Percentiles rank a stretch among this genome's conserved stretches.
Evolutionary conservation across 2,888 invertebrate genomes (phyloP).

Genomic region (Nomada fucata): DNA sequence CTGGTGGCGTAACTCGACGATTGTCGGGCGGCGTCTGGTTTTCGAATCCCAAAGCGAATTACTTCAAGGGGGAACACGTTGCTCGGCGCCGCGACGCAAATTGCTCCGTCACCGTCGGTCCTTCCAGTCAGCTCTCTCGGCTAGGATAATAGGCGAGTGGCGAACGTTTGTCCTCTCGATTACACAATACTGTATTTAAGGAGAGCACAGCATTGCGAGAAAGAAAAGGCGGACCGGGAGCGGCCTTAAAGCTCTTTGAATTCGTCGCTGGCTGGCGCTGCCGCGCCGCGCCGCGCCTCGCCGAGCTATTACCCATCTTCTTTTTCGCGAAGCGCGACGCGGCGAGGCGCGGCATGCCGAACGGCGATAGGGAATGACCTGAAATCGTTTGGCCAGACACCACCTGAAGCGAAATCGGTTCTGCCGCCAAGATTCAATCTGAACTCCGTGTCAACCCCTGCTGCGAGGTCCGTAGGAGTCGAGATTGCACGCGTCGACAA

Average conservation of each 20-base stretch:
- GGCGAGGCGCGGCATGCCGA: conserved; percentile 49
- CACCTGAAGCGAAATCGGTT: conserved; percentile 66
- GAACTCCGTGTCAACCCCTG: conserved; percentile 53
- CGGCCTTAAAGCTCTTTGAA: conserved; percentile 37
- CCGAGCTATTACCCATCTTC: too few species aligned
- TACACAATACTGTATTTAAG: conserved; percentile 11
- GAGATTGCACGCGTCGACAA: conserved; percentile 52
- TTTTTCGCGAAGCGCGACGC: background rate
- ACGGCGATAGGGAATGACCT: conserved; percentile 69
- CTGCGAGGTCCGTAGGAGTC: conserved; percentile 35
- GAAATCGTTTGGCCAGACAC: conserved; percentile 67
- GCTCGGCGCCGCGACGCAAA: background rate
- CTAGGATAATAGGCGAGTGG: background rate
- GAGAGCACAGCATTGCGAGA: conserved; percentile 7
- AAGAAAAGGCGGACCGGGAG: conserved; percentile 28
- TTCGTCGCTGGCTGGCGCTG: conserved; percentile 25
- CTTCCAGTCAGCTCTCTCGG: background rate
- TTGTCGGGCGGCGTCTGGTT: conserved; percentile 41
- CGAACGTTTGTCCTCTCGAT: conserved; percentile 34
- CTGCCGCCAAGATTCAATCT: conserved; percentile 71
- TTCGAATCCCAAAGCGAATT: conserved; percentile 51
- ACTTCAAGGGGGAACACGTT: conserved; percentile 29
- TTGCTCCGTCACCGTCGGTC: background rate
- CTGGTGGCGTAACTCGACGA: conserved; percentile 20
- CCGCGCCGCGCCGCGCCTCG: background rate